Base-by-base conservation (phyloP, 2,797 vertebrate genomes). In the Thalassophryne amazonica region DNA sequence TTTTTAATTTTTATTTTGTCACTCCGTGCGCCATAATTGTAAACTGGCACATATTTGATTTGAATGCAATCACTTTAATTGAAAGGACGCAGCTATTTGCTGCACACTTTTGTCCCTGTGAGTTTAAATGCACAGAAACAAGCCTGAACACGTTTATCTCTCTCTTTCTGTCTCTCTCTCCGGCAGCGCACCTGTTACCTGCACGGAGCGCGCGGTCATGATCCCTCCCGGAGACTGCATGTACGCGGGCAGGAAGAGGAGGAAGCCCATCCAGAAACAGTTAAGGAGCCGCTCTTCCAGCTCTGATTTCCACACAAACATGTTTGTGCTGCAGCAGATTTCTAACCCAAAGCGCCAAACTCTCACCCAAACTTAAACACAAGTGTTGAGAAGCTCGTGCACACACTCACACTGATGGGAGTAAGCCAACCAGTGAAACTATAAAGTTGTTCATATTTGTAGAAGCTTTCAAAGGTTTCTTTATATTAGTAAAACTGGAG, bases 231-330 rank as follows among this genome's bases (percentile, higher is more conserved):
- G 94, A 76, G 96, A 99, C 83, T 97, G 96, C 80, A 92, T 94
- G 55, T 99, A 99, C 7, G 96, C 96, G 1, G 96, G 96, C 48
- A 91, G 95, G 41, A 99, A 97, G 86, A 87, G 96, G 80, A 94
- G 96, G 83, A 98, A 96, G 83, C 96, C 96, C 33, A 60, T 96
- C 67, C 96, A 98, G 52, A 99, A 97, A 88, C 95, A 95, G 96
- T 98, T 93, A 93, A 91, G 93, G 80, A 55, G 20, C n/a, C 45
- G 2, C 31, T 28, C 2, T 12, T 41, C 1, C 4, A 12, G n/a
- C n/a, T n/a, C n/a, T n/a, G n/a, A n/a, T n/a, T n/a, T n/a, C n/a
- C n/a, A n/a, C n/a, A n/a, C n/a, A n/a, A n/a, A n/a, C n/a, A n/a
- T n/a, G n/a, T n/a, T n/a, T n/a, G n/a, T n/a, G n/a, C n/a, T n/a